Base-by-base conservation (phyloP, 1,140 invertebrate species). In the Mercenaria mercenaria region DNA sequence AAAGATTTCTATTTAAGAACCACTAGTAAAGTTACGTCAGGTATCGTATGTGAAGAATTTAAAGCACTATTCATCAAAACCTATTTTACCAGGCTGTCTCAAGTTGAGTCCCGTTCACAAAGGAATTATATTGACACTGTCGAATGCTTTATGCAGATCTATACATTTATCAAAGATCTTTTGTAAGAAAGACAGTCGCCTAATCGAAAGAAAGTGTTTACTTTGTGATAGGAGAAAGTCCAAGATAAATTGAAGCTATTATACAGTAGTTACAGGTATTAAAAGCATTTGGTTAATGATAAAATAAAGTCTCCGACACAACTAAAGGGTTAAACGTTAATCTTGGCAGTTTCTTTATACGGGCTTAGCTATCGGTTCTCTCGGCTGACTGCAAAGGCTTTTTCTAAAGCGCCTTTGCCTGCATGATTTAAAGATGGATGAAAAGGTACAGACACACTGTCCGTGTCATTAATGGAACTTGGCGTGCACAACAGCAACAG, bases 101-200 rank as follows among this genome's bases (percentile, higher is more conserved):
- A 56, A 52, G 47, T 79, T 79, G 76, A 79, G 76, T 39, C 29
- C 23, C 47, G 32, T 39, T 79, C 76, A 79, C 76, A 79, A 79
- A 79, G 26, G 50, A 50, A 26, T 56, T 39, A 79, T 56, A 79
- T 79, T 50, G 47, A 76, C 72, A 76, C 72, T 50, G 10, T 47
- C n/a, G 26, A 43, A 79, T 34, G 47, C 76, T 79, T 79, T 52
- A 50, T 79, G n/a, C 76, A 79, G 29, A 37, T 79, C 47, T 34
- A 39, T 15, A 79, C 20, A 79, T 79, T 79, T 79, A 79, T 79
- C 76, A 79, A 59, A 79, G 26, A 76, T 29, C 76, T 79, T 79
- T 79, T 52, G 47, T 52, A 79, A 79, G 76, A 15, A 52, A 37
- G 76, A 79, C 76, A 79, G 50, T 56, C 47, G 50, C 15, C 76